A percentile compares a stretch with the other conserved stretches of the same genome.
Conservation (phyloP, 2,888 invertebrate species). For the Chymomyza caudatula region DNA sequence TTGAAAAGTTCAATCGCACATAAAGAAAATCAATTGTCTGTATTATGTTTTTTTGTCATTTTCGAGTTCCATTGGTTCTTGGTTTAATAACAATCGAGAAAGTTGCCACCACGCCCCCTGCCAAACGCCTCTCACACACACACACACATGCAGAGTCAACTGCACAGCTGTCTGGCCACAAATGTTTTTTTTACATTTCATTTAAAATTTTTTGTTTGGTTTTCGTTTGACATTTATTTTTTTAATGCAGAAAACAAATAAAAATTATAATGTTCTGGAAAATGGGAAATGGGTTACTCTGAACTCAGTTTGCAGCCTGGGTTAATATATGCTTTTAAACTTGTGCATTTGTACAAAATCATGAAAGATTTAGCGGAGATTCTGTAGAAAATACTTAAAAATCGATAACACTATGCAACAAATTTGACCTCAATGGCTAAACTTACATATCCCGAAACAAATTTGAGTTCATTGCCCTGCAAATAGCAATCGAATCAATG, state of each 20-base stretch:
- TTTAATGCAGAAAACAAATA: not conserved
- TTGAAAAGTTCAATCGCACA: constrained; percentile 15
- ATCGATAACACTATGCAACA: no score
- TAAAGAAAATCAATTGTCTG: constrained; percentile 17
- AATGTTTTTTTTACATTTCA: constrained; percentile 4
- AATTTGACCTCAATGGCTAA: no score
- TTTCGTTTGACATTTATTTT: constrained; percentile 12
- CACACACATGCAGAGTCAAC: not conserved
- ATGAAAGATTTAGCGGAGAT: no score
- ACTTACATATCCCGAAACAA: no score
- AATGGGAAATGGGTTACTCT: constrained; percentile 36
- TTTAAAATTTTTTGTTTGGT: not conserved
- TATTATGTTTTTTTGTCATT: constrained; percentile 9
- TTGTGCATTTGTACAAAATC: no score
- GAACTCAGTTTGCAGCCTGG: constrained; percentile 5
- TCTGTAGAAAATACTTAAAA: no score
- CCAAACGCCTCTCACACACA: no score
- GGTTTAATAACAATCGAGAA: constrained; percentile 1
- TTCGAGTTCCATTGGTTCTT: not conserved
- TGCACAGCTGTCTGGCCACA: constrained; percentile 3
- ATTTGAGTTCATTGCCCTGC: no score
- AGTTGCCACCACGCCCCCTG: not conserved
- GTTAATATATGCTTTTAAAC: no score
- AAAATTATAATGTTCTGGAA: constrained; percentile 35
- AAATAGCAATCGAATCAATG: no score